Evolutionary conservation across 35 echinoderm and acorn worm species (phyloP), one percentile per base, ranked within the genome.

Genomic region (Chiridota heheva): DNA sequence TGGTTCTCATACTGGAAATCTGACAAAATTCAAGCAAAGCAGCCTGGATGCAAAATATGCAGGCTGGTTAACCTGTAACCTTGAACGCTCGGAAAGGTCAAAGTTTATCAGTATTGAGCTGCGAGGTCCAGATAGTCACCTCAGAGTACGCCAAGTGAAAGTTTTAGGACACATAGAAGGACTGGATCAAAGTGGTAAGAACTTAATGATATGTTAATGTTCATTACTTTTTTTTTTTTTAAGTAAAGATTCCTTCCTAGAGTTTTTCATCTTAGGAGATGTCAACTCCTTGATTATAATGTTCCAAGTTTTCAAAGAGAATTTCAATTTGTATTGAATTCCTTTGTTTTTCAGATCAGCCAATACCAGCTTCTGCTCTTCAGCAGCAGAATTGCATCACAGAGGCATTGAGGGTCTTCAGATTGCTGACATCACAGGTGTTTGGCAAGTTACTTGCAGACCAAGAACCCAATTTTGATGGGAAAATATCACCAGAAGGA

Each of bases 11-110:
- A 22, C 85, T 10, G 83, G 87, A 15, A 55, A 47, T 57, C 88
- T 97, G 7, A 71, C 72, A 36, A 91, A 87, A 44, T 34, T 87
- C 15, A 86, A 91, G 67, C 70, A 83, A 42, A 56, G 64, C 41
- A 84, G 51, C 72, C 72, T 97, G 40, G 94, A 97, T 37, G 62
- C 66, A 34, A 46, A 89, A 18, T 84, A 91, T 59, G 81, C 60
- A 5, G 94, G 94, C n/a, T 97, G 94, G 94, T 77, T 97, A 49
- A 84, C 94, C 53, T 97, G 90, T 63, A 72, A 96, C 70, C 92
- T 96, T 22, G 69, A 80, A 42, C 67, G 60, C 6, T 42, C 84
- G 7, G 71, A 81, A 2, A 60, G 84, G 15, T 58, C 70, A 8
- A 88, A 76, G 44, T 62, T 85, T 8, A 69, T 97, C 75, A 90